phyloP scores from a whole-genome alignment of 2,797 vertebrate species.

The Manis pentadactyla region DNA sequence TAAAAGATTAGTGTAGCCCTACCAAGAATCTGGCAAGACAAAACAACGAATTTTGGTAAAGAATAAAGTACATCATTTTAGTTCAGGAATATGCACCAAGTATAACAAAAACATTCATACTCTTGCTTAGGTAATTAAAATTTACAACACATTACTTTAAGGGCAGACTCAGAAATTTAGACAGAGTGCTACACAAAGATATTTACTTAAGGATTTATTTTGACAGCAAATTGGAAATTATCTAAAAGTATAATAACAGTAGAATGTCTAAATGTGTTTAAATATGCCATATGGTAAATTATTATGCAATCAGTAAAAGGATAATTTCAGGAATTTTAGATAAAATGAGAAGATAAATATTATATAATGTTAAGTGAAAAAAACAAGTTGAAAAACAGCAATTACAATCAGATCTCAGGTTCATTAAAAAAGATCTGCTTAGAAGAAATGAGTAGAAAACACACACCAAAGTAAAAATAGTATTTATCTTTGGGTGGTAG shows the following conservation, averaged over 20 bases:
- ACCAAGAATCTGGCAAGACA: background rate
- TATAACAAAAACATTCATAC: background rate
- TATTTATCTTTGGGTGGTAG: background rate
- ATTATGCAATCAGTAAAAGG: background rate
- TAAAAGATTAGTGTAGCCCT: background rate
- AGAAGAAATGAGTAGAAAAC: background rate
- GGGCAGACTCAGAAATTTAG: background rate
- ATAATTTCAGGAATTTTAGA: background rate
- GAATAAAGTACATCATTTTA: background rate
- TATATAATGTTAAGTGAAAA: background rate
- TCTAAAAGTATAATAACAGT: background rate
- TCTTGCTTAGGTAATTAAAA: background rate
- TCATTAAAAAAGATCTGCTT: background rate
- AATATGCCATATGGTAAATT: background rate
- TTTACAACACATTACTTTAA: constrained; percentile 18
- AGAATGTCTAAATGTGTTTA: background rate
- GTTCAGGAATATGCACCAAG: background rate
- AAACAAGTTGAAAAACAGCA: background rate
- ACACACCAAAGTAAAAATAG: background rate
- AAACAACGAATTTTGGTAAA: background rate
- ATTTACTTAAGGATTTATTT: background rate
- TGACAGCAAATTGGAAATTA: background rate
- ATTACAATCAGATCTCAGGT: background rate
- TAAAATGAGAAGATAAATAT: background rate
- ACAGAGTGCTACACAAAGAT: background rate